phyloP scores from a whole-genome alignment of 2,888 invertebrate species.

The Fragum whitleyi region DNA sequence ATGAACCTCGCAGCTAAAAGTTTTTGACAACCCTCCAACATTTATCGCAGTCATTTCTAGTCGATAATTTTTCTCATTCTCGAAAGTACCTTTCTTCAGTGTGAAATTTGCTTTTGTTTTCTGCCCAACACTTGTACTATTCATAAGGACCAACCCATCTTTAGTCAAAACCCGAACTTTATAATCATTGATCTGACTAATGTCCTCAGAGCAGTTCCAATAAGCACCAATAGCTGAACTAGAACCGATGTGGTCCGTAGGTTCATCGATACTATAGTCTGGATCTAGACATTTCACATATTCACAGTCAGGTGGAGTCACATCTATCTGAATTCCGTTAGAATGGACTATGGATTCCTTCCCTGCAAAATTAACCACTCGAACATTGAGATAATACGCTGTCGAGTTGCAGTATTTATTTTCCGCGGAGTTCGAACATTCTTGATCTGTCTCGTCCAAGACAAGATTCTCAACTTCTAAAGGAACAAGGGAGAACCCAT shows the following conservation, averaged over 20 bases:
- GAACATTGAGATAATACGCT: conserved; percentile 69
- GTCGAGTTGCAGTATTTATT: conserved; percentile 42
- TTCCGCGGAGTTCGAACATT: conserved; percentile 36
- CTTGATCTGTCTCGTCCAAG: conserved; percentile 18
- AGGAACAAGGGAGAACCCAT: conserved; percentile 55
- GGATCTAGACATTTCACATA: conserved; percentile 73
- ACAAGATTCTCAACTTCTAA: conserved; percentile 26
- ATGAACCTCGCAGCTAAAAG: conserved; percentile 38
- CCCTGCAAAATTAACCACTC: conserved; percentile 69
- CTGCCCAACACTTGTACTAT: conserved; percentile 49
- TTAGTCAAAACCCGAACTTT: conserved; percentile 53
- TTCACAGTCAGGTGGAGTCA: conserved; percentile 64
- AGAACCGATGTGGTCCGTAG: conserved; percentile 66
- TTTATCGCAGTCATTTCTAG: conserved; percentile 64
- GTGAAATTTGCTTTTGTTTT: conserved; percentile 37
- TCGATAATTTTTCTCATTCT: conserved; percentile 60
- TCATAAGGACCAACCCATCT: conserved; percentile 40
- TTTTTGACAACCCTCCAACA: conserved; percentile 45
- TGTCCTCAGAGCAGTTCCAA: conserved; percentile 70
- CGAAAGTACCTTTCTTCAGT: conserved; percentile 43
- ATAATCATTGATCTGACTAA: conserved; percentile 61
- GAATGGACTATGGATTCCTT: conserved; percentile 60
- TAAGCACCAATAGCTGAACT: conserved; percentile 67
- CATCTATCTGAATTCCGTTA: conserved; percentile 69
- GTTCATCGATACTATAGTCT: conserved; percentile 66